Evolutionary conservation across 2,888 invertebrate genomes (phyloP), one percentile per base, ranked within the genome.

Genomic region (Masnerella sp.): DNA sequence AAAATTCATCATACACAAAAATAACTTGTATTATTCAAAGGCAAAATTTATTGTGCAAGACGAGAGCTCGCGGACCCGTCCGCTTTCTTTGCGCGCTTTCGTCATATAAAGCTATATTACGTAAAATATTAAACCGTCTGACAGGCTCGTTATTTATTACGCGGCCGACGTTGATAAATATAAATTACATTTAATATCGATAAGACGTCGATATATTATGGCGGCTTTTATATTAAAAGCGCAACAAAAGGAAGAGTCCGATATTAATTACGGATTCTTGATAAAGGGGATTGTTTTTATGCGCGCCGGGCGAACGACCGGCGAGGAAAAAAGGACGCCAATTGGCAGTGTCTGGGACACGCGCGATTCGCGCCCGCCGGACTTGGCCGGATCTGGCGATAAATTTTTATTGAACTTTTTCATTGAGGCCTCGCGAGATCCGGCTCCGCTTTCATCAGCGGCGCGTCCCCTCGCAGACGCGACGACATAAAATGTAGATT

Each of bases 401-500:
- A 82, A 82, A 83, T 80, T 82, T 82, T 83, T 80, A 82, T 81
- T 79, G 80, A 80, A 80, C 80, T 80, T 83, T 81, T 80, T 82
- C 81, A 80, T 58, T 38, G 32, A n/a, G n/a, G n/a, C n/a, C n/a
- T n/a, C n/a, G n/a, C n/a, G n/a, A n/a, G n/a, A n/a, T n/a, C n/a
- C n/a, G n/a, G n/a, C n/a, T n/a, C n/a, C n/a, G n/a, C n/a, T n/a
- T n/a, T n/a, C n/a, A n/a, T n/a, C 77, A 68, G 69, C 76, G 77
- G 74, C 75, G 77, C 68, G 61, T 52, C 64, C 67, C 17, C 56
- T 62, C 14, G 70, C 74, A 79, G 81, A 77, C 79, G 79, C 80
- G 80, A 72, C 71, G 77, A 79, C 83, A 81, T 85, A 85, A 85
- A 86, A 84, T 85, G 84, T 86, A 84, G 85, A 86, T 86, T 86